Conservation (phyloP, 2,888 invertebrate species). For the Camponotus fellah region DNA sequence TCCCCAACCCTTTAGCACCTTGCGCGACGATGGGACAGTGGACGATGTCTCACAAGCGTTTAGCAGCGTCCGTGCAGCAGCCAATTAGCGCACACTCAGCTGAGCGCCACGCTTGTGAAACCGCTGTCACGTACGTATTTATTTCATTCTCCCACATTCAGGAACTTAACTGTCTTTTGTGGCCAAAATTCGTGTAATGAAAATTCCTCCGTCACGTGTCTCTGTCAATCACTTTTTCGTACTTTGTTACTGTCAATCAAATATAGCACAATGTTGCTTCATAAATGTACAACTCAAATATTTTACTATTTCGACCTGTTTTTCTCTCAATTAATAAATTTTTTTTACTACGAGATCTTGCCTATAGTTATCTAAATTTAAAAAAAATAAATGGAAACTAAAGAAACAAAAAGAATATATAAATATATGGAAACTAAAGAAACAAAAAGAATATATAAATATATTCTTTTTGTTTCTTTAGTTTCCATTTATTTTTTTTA, state of each 20-base stretch:
- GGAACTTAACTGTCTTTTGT: conserved; percentile 29
- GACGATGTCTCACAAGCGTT: conserved; percentile 45
- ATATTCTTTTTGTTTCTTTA: no score
- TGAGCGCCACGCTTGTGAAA: conserved; percentile 40
- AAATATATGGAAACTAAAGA: no score
- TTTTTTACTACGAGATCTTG: background rate
- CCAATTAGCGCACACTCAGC: conserved; percentile 34
- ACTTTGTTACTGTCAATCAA: background rate
- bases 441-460: no score
- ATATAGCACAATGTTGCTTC: conserved; percentile 23
- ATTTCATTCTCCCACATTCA: conserved; percentile 36
- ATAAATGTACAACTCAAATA: background rate
- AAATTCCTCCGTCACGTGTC: conserved; percentile 22
- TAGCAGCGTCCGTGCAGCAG: conserved; percentile 23
- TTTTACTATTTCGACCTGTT: background rate
- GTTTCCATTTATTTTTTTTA: no score
- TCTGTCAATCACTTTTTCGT: background rate
- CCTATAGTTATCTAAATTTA: background rate
- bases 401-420: background rate
- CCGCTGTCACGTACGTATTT: conserved; percentile 38
- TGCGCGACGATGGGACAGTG: conserved; percentile 30
- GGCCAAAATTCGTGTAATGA: conserved; percentile 30
- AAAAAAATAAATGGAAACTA: background rate
- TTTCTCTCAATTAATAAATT: background rate
- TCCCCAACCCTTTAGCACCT: conserved; percentile 45